These are phyloP conservation scores for Actinemys pallida DNA, from an alignment of 2,113 vertebrate species.

Conservation along the genomic window DNA sequence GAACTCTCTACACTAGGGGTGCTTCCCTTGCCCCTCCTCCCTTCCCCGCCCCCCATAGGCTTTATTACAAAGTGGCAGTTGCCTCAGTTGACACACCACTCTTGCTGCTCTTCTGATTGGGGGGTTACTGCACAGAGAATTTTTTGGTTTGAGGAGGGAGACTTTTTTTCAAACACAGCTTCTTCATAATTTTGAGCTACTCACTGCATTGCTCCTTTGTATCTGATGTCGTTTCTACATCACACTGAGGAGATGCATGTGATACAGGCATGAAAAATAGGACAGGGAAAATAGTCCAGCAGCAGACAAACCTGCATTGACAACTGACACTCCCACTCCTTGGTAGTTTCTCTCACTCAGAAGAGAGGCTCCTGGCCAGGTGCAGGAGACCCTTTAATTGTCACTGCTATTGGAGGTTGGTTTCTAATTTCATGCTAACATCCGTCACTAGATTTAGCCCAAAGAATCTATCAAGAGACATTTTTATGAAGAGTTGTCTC, in stretches of 20 bases:
- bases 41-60: neutral
- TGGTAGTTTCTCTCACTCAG: neutral
- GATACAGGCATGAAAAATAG: neutral
- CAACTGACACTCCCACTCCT: neutral
- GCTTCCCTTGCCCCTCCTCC: neutral
- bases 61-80: slow-evolving; percentile 45
- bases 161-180: neutral
- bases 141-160: neutral
- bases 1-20: slow-evolving; percentile 54
- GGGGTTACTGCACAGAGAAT: neutral
- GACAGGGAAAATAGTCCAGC: neutral
- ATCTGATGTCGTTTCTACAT: neutral
- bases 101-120: neutral
- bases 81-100: slow-evolving; percentile 48
- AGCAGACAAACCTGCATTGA: neutral
- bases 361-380: neutral
- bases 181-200: neutral
- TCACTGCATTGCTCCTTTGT: neutral
- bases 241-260: neutral
- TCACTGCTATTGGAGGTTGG: neutral
- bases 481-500: neutral
- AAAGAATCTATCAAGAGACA: neutral
- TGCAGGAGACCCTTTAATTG: neutral
- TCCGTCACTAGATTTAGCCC: neutral
- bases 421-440: neutral